Conservation (phyloP, 2,113 vertebrate species). For the Callithrix jacchus region DNA sequence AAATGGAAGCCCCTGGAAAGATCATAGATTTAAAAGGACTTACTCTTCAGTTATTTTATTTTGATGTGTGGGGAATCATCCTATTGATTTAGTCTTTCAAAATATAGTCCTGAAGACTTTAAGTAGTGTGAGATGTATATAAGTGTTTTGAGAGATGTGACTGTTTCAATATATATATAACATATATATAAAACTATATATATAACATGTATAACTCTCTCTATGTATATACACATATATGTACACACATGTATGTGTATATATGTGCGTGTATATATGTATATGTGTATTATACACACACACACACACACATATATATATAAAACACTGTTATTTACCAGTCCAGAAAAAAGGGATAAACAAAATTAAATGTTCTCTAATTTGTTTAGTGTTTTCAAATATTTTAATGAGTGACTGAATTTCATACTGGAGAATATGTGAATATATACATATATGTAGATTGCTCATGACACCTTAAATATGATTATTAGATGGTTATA, state of each 20-base stretch:
- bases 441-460: neutral
- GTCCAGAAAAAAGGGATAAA: neutral
- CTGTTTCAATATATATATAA: neutral
- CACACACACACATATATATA: too few relatives aligned
- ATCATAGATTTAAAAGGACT: neutral
- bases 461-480: neutral
- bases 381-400: conserved; percentile 31
- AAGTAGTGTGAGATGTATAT: neutral
- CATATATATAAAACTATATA: too few relatives aligned
- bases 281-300: too few relatives aligned
- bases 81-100: neutral
- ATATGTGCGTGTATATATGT: too few relatives aligned
- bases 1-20: neutral
- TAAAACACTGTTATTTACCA: neutral
- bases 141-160: neutral
- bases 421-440: neutral
- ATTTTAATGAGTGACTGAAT: neutral
- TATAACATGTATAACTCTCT: too few relatives aligned
- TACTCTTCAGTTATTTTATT: neutral
- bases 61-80: neutral
- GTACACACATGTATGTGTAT: too few relatives aligned
- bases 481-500: neutral
- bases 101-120: neutral
- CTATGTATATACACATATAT: too few relatives aligned
- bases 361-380: neutral